Evolutionary conservation across 2,888 invertebrate species (phyloP).

Genomic region (Incurvaria masculella): DNA sequence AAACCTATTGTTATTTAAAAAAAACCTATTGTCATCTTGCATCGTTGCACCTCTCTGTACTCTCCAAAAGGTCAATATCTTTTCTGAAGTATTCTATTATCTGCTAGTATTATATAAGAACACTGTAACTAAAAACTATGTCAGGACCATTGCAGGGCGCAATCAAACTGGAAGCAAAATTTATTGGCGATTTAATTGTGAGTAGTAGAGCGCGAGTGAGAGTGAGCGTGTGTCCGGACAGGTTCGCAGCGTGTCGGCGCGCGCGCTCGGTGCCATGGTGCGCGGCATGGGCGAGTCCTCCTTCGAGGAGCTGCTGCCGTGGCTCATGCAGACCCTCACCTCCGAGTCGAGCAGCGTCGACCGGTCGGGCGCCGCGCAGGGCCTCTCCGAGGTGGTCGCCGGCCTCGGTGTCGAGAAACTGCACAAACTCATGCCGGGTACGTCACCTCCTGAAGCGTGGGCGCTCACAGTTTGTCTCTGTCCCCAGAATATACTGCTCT

Average conservation of each 20-base stretch:
- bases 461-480: no score
- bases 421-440: slow-evolving; percentile 91
- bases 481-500: no score
- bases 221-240: no score
- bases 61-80: no score
- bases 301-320: slow-evolving; percentile 94
- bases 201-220: background rate
- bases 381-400: slow-evolving; percentile 96
- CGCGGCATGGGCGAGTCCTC: slow-evolving; percentile 95
- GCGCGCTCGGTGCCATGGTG: slow-evolving; percentile 97
- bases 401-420: slow-evolving; percentile 94
- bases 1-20: no score
- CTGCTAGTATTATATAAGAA: no score
- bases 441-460: slow-evolving; percentile 4
- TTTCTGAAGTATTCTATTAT: no score
- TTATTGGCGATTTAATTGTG: background rate
- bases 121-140: no score
- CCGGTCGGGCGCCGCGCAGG: slow-evolving; percentile 93
- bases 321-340: slow-evolving; percentile 97
- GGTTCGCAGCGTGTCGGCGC: slow-evolving; percentile 92
- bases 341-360: slow-evolving; percentile 95
- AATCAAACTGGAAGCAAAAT: no score
- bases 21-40: no score
- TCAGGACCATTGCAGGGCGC: no score
- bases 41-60: no score